A percentile compares a stretch with the other conserved stretches of the same genome.
phyloP scores from a whole-genome alignment of 2,888 invertebrate species.

The Melieria crassipennis region DNA sequence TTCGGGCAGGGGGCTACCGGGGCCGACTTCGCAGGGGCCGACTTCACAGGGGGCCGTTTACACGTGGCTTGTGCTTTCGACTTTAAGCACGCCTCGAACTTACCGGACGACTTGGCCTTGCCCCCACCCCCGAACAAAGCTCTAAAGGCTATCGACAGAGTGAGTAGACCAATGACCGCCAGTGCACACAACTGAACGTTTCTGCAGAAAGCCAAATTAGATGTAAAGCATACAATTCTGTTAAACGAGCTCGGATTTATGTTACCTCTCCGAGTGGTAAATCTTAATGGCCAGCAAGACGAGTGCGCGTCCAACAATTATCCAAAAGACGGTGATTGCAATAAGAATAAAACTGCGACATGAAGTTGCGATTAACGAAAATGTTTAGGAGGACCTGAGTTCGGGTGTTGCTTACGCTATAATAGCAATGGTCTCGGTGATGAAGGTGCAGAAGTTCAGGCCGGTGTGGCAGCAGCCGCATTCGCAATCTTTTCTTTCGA shows the following conservation, averaged over 20 bases:
- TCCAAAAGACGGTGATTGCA: conserved; percentile 53
- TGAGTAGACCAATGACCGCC: conserved; percentile 30
- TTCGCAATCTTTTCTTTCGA: conserved; percentile 5
- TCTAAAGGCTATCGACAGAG: conserved; percentile 28
- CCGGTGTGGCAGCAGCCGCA: conserved; percentile 10
- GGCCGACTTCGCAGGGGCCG: too few species aligned
- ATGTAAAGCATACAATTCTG: background rate
- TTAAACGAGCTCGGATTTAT: background rate
- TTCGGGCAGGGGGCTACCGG: too few species aligned
- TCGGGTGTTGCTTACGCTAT: conserved; percentile 37
- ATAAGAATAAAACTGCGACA: conserved; percentile 51
- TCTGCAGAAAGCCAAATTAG: conserved; percentile 26
- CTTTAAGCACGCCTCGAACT: too few species aligned
- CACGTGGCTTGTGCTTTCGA: too few species aligned
- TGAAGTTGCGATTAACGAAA: background rate
- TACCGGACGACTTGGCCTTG: too few species aligned
- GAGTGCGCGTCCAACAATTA: conserved; percentile 46
- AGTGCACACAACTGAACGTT: conserved; percentile 27
- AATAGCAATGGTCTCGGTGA: conserved; percentile 39
- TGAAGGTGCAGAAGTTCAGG: conserved; percentile 13
- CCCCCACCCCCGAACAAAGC: too few species aligned
- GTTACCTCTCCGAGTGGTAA: conserved; percentile 40
- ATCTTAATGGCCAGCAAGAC: conserved; percentile 37
- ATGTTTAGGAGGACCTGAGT: background rate
- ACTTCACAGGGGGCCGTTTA: too few species aligned